phyloP scores from a whole-genome alignment of 2,797 vertebrate genomes.

The Sphenodon punctatus region DNA sequence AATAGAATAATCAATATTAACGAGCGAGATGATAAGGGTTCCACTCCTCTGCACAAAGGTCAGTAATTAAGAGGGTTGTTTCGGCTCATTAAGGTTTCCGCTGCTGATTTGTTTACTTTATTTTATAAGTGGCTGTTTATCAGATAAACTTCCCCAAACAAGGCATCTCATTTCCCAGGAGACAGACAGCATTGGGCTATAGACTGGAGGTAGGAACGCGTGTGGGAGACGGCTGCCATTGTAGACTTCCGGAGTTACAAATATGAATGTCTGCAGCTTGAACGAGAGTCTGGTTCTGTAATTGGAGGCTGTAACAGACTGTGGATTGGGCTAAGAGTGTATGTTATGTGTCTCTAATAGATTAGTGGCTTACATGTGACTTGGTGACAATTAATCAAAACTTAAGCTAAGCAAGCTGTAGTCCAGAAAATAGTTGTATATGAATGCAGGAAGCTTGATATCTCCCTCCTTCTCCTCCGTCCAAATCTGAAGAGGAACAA shows the following conservation, averaged over 20 bases:
- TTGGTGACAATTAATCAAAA: not conserved
- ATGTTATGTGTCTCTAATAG: no score
- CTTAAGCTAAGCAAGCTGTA: not conserved
- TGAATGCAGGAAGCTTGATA: no score
- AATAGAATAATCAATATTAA: slow-evolving; percentile 79
- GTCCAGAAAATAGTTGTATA: not conserved
- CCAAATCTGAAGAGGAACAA: no score
- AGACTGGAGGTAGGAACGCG: no score
- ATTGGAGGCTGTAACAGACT: no score
- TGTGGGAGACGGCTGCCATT: no score
- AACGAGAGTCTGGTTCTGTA: no score
- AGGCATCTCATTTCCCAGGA: slow-evolving; percentile 14
- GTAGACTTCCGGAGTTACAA: no score
- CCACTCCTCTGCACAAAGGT: slow-evolving; percentile 83
- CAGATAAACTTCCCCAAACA: slow-evolving; percentile 14
- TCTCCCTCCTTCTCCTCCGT: no score
- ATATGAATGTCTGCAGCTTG: no score
- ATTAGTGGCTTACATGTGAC: fast-evolving
- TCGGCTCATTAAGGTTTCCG: slow-evolving; percentile 13
- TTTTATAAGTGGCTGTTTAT: slow-evolving; percentile 40
- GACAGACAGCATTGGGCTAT: not conserved
- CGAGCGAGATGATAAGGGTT: slow-evolving; percentile 77
- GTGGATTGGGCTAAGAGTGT: no score
- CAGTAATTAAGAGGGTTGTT: slow-evolving; percentile 31
- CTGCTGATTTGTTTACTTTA: slow-evolving; percentile 27